Evolutionary conservation across 2,113 vertebrate species (phyloP).

Genomic region (Centropus unirufus): DNA sequence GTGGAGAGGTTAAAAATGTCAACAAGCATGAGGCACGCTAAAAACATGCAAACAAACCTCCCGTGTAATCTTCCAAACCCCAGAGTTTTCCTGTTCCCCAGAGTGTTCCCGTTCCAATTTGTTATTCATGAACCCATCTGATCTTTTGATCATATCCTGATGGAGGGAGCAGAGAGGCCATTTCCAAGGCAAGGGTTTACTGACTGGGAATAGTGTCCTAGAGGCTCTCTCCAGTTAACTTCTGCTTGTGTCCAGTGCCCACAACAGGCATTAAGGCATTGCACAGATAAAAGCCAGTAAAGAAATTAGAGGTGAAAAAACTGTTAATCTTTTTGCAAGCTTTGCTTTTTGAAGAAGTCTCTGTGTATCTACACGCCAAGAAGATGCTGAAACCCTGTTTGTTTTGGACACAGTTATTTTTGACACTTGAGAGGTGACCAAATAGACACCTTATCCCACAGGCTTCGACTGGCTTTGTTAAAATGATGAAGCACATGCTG

Average conservation of each 20-base stretch:
- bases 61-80: not conserved
- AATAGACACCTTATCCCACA: not conserved
- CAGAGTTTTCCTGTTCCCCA: not conserved
- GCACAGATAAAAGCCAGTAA: not conserved
- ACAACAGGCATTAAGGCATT: not conserved
- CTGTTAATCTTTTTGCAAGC: not conserved
- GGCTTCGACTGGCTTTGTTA: not conserved
- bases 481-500: not conserved
- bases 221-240: not conserved
- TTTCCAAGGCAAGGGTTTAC: not conserved
- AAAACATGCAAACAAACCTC: slow-evolving; percentile 54
- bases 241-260: not conserved
- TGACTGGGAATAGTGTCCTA: not conserved
- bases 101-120: not conserved
- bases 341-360: not conserved
- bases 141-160: not conserved
- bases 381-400: not conserved
- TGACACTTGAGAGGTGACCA: not conserved
- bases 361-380: rapidly evolving
- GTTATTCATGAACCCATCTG: not conserved
- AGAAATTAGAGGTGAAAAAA: not conserved
- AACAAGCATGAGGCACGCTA: slow-evolving; percentile 29
- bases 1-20: not conserved
- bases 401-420: not conserved
- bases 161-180: not conserved